Evolutionary conservation across 2,888 invertebrate species (phyloP).

Genomic region (Dione juno): DNA sequence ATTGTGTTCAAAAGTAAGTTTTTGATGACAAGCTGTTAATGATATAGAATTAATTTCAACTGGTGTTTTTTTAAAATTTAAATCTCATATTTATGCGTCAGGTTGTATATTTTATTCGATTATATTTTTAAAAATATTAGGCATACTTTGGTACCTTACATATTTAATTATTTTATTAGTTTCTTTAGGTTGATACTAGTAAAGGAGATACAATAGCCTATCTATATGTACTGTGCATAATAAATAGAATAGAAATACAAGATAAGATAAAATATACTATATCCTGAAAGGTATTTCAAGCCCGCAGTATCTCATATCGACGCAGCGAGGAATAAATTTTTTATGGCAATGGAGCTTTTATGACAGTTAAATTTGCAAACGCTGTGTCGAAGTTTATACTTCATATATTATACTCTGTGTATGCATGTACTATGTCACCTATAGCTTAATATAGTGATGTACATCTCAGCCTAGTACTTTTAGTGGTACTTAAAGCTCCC

Average conservation of each 20-base stretch:
- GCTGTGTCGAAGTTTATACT: conserved; percentile 16
- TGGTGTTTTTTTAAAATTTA: no score
- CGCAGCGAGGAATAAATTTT: conserved; percentile 14
- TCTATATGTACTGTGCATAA: not conserved
- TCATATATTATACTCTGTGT: conserved; percentile 7
- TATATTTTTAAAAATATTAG: no score
- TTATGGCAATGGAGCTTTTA: conserved; percentile 22
- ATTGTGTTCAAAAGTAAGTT: conserved; percentile 78
- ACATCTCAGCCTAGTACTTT: not conserved
- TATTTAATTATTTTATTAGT: no score
- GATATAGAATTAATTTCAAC: not conserved
- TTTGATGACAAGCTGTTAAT: not conserved
- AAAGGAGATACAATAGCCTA: no score
- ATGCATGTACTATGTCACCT: not conserved
- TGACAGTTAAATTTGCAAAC: conserved; percentile 8
- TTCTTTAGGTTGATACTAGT: no score
- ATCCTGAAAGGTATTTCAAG: not conserved
- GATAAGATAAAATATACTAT: not conserved
- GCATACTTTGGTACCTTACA: no score
- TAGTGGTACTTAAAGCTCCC: no score
- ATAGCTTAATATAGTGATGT: not conserved
- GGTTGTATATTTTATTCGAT: no score
- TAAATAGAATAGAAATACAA: not conserved
- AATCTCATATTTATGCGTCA: no score
- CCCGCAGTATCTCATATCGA: conserved; percentile 8